Base-by-base conservation (phyloP, 2,797 vertebrate genomes). In the Pseudotriccus pelzelni region DNA sequence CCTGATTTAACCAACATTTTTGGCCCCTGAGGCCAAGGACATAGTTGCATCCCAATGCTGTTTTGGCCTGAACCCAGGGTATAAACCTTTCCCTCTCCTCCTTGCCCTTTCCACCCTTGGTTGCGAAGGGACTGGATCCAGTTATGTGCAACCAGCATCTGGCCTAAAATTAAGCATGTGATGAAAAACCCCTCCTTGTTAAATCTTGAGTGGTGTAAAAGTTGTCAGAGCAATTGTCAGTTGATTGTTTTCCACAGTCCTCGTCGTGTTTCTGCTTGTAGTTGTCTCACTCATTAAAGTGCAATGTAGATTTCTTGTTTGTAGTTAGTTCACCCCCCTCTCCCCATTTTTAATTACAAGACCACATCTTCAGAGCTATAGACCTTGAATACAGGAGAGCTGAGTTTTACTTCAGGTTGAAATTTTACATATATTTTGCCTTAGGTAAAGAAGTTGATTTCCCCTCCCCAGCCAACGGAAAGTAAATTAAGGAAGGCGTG, bases 391-490 rank as follows among this genome's bases (percentile, higher is more conserved):
- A 52, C 58, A 73, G 77, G 63, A 56, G 41, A 94, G 30, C 44
- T 24, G 80, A 76, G 21, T 82, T 79, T 55, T 62, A 30, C 50
- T 89, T 84, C 25, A 89, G 81, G 73, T 76, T 80, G 73, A 89
- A 84, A 84, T 91, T 94, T 93, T 85, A 41, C 91, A 79, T 91
- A 39, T 25, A 55, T 85, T 85, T 89, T 93, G 67, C 95, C 63
- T 87, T 79, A 94, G 75, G 56, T 96, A 77, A 77, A 88, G 52
- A 86, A 78, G 89, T 69, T 66, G 89, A 89, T 93, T 95, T 94
- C 25, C 23, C 24, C 79, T 88, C 64, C 77, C 56, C 53, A 90
- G 77, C 64, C 83, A 91, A 68, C 0, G 0, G 68, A 76, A 90
- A 93, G 63, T 79, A 92, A 92, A 93, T 93, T 86, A 91, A 93